phyloP scores from a whole-genome alignment of 2,113 vertebrate species.

The Willisornis vidua region DNA sequence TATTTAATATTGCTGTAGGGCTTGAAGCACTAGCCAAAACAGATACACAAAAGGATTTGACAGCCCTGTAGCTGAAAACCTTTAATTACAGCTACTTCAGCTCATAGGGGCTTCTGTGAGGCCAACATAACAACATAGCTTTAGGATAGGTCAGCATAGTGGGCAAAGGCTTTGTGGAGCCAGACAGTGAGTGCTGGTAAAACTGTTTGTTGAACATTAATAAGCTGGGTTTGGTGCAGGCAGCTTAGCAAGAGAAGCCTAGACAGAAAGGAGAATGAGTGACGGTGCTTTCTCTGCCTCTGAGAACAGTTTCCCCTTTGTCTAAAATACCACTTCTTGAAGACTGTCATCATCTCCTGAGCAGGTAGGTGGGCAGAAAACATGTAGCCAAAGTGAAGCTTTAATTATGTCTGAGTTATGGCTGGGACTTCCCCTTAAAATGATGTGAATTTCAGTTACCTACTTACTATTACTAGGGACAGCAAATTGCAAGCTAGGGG shows the following conservation, averaged over 20 bases:
- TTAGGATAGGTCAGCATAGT: conserved; percentile 21
- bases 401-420: background rate
- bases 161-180: background rate
- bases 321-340: background rate
- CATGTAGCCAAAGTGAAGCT: background rate
- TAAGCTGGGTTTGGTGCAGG: background rate
- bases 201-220: conserved; percentile 23
- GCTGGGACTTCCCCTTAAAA: background rate
- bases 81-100: conserved; percentile 78
- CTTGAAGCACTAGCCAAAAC: conserved; percentile 76
- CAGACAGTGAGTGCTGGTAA: background rate
- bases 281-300: background rate
- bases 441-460: background rate
- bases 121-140: conserved; percentile 15
- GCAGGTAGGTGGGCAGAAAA: background rate
- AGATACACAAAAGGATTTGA: conserved; percentile 77
- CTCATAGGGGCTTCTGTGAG: conserved; percentile 34
- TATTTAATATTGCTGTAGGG: conserved; percentile 77
- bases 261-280: background rate
- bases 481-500: background rate
- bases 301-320: background rate
- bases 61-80: conserved; percentile 72
- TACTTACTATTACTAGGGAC: background rate
- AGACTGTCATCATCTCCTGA: background rate
- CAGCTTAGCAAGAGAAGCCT: background rate